Evolutionary conservation across 2,888 invertebrate species (phyloP), one percentile per base, ranked within the genome.

Genomic region (Megalurothrips usitatus): DNA sequence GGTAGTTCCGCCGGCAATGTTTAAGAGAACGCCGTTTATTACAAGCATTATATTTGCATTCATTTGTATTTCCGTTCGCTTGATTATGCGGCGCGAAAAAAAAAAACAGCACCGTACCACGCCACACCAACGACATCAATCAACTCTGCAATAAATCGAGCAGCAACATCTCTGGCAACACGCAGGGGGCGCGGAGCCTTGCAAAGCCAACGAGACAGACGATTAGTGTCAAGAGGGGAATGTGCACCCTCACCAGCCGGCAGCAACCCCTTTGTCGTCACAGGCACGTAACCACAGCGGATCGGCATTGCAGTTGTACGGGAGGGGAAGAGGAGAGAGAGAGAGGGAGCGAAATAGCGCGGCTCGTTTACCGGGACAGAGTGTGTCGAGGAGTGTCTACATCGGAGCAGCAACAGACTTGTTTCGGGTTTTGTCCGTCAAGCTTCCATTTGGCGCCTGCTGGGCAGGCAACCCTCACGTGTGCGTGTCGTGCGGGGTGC

Each of bases 211-310:
- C 68, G 68, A 19, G 68, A 23, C 23, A 75, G 68, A 26, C 68
- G 68, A 75, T 75, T 75, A 75, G 68, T 75, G 68, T 75, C 68
- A 75, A 43, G 68, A 9, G 26, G 68, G 26, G 68, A 75, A 75
- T 75, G 68, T 75, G 68, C 68, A 75, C 68, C 68, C 68, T 75
- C 68, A 75, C 68, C 52, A 43, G 34, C 34, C 34, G 6, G 6
- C 34, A 43, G 34, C 34, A 43, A 43, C 68, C 68, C 68, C 23
- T 68, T n/a, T n/a, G 11, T 23, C 68, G 12, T 11, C 26, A 23
- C 68, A 26, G 68, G 68, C 12, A 12, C 12, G 68, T 19, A 19
- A 6, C 19, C 19, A 12, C 14, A 14, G 58, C 6, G 17, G 14
- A 19, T 58, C 19, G 58, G 58, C 19, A 19, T 0, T 19, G 58